phyloP scores from a whole-genome alignment of 2,113 vertebrate genomes.

The Prolemur simus region DNA sequence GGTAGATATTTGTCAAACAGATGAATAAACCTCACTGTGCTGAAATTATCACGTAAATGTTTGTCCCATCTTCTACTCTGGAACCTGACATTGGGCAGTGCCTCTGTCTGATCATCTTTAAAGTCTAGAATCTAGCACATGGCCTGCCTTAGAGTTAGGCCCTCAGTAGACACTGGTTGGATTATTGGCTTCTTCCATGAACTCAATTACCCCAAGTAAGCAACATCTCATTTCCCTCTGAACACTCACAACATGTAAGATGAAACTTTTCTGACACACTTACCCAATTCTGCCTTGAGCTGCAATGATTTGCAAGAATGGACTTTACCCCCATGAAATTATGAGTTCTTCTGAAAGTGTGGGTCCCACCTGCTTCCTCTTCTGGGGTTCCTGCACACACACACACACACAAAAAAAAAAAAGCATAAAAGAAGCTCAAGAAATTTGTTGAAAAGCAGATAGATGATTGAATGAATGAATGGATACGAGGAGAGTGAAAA shows the following conservation, averaged over 20 bases:
- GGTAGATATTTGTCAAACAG: not conserved
- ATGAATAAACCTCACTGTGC: not conserved
- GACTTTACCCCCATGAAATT: not conserved
- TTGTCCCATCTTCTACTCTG: not conserved
- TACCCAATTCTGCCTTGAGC: not conserved
- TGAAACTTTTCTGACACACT: not conserved
- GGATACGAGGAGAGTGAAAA: not conserved
- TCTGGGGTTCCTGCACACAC: not conserved
- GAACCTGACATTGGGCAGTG: not conserved
- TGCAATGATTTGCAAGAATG: not conserved
- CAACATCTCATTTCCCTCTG: not conserved
- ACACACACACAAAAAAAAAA: too few species aligned
- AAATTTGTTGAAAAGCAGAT: not conserved
- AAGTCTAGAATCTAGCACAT: not conserved
- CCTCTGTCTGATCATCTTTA: not conserved
- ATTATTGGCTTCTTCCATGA: not conserved
- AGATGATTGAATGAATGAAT: not conserved
- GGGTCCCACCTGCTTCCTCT: not conserved
- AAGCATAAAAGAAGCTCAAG: not conserved
- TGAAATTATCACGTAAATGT: not conserved
- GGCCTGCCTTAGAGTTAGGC: not conserved
- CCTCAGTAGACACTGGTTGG: not conserved
- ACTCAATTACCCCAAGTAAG: not conserved
- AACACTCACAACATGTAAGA: not conserved
- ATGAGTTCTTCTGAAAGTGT: not conserved